A percentile compares a stretch with the other conserved stretches of the same genome.
Evolutionary conservation across 1,140 invertebrate species (phyloP).

Genomic region (Leptinotarsa texana): DNA sequence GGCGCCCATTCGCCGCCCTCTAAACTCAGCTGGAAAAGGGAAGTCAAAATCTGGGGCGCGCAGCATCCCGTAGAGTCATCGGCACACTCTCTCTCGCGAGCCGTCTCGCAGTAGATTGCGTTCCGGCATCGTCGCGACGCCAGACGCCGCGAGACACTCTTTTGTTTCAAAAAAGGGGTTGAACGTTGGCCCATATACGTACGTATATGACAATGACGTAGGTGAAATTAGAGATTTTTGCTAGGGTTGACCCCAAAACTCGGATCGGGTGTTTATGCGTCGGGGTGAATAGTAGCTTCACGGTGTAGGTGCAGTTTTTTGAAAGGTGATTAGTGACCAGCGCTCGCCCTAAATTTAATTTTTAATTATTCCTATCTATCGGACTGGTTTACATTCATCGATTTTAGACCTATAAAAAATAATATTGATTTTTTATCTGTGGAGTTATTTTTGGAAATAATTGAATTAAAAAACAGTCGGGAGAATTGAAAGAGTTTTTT

Average conservation of each 20-base stretch:
- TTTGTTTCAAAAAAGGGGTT: slow-evolving; percentile 21
- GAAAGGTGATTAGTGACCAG: no score
- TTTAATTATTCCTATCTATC: no score
- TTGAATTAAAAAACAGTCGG: no score
- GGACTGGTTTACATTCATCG: no score
- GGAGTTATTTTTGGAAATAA: no score
- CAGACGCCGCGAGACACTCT: not conserved
- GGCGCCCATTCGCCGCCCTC: not conserved
- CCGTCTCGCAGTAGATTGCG: slow-evolving; percentile 7
- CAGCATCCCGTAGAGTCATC: not conserved
- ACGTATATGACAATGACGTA: not conserved
- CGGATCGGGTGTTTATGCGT: no score
- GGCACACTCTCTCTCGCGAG: slow-evolving; percentile 12
- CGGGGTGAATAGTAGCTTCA: no score
- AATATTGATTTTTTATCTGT: no score
- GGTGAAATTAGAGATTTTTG: not conserved
- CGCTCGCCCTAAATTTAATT: no score
- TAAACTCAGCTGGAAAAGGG: not conserved
- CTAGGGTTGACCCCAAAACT: not conserved
- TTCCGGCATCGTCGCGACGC: slow-evolving; percentile 9
- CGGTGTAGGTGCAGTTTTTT: no score
- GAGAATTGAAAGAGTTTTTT: no score
- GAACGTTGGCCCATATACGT: not conserved
- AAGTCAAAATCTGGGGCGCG: not conserved
- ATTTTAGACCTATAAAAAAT: no score